A percentile compares a stretch with the other conserved stretches of the same genome.
phyloP scores from a whole-genome alignment of 2,888 invertebrate species.

The Drosophila prostipennis region DNA sequence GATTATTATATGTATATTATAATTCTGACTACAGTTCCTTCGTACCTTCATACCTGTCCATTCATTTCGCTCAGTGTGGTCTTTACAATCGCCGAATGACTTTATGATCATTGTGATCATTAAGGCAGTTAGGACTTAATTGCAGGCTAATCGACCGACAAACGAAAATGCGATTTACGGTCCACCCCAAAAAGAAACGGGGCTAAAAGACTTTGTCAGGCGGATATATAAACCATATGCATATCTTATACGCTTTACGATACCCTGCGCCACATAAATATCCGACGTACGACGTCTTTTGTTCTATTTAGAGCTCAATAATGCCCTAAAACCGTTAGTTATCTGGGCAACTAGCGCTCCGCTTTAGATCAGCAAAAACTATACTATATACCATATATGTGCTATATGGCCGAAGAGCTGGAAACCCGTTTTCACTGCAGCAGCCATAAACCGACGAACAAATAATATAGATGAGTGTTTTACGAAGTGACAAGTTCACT shows the following conservation, averaged over 20 bases:
- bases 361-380: not conserved
- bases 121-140: conserved; percentile 34
- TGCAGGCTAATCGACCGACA: conserved; percentile 51
- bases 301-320: conserved; percentile 14
- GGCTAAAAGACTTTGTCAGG: conserved; percentile 20
- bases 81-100: conserved; percentile 29
- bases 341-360: conserved; percentile 12
- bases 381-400: not conserved
- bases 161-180: conserved; percentile 39
- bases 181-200: conserved; percentile 1
- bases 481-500: conserved; percentile 6
- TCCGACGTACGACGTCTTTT: conserved; percentile 1
- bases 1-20: too few relatives aligned
- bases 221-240: conserved; percentile 22
- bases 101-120: conserved; percentile 48
- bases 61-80: conserved; percentile 5
- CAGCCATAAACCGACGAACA: conserved; percentile 19
- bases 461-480: conserved; percentile 2
- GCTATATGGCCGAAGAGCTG: conserved; percentile 19
- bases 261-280: conserved; percentile 19
- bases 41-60: not conserved
- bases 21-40: not conserved
- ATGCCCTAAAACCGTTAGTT: conserved; percentile 20
- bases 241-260: conserved; percentile 35
- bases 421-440: conserved; percentile 23